These are phyloP conservation scores for Epinotia demarniana DNA, from an alignment of 2,888 invertebrate species.

Conservation along the genomic window DNA sequence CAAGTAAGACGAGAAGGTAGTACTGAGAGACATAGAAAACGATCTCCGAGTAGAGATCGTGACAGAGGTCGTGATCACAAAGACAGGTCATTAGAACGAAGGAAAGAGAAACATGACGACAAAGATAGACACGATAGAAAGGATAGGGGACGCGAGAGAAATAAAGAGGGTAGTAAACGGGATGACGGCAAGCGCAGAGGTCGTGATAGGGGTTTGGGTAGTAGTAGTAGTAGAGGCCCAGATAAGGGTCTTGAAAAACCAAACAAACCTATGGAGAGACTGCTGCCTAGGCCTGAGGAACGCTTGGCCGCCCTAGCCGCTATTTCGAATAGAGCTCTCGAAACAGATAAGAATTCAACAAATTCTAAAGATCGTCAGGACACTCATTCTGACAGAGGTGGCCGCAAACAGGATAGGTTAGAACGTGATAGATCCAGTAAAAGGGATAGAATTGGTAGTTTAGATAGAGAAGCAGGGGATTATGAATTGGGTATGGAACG, in stretches of 20 bases:
- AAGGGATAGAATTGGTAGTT: conserved; percentile 76
- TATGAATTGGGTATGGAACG: conserved; percentile 77
- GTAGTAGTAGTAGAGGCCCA: conserved; percentile 60
- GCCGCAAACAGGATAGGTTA: conserved; percentile 76
- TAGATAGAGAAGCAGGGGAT: conserved; percentile 79
- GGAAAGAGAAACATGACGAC: conserved; percentile 83
- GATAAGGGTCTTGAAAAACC: conserved; percentile 86
- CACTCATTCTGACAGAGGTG: conserved; percentile 77
- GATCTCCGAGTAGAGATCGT: conserved; percentile 77
- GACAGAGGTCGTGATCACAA: conserved; percentile 82
- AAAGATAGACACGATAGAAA: conserved; percentile 87
- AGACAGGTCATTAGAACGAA: conserved; percentile 78
- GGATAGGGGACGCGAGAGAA: conserved; percentile 88
- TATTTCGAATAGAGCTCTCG: conserved; percentile 77
- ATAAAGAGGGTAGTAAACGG: conserved; percentile 78
- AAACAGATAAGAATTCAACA: conserved; percentile 76
- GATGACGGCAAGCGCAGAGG: conserved; percentile 82
- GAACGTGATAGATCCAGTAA: conserved; percentile 83
- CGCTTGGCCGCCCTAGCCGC: conserved; percentile 85
- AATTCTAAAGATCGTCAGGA: conserved; percentile 80
- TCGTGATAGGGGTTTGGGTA: conserved; percentile 77
- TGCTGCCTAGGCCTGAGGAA: conserved; percentile 87
- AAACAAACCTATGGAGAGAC: conserved; percentile 85
- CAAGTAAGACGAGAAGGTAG: conserved; percentile 73
- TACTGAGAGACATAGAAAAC: conserved; percentile 73